These are phyloP conservation scores for Opisthograptis luteolata DNA, from an alignment of 2,888 invertebrate genomes.

Conservation along the genomic window DNA sequence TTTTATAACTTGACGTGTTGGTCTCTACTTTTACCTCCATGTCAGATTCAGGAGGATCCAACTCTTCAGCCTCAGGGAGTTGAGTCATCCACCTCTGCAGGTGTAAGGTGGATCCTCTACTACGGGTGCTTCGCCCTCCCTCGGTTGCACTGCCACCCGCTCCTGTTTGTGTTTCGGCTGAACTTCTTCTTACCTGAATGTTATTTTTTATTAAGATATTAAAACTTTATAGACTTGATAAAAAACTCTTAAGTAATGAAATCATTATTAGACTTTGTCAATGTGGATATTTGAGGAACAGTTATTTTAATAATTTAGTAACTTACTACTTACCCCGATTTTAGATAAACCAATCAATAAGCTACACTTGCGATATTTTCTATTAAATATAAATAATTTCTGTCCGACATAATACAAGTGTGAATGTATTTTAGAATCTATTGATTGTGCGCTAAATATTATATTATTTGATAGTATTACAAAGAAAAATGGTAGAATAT, in stretches of 20 bases:
- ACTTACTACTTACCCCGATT: constrained; percentile 33
- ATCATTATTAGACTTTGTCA: constrained; percentile 13
- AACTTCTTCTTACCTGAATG: constrained; percentile 73
- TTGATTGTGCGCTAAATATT: constrained; percentile 6
- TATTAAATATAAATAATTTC: background rate
- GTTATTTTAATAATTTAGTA: constrained; percentile 10
- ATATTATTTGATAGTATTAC: constrained; percentile 33
- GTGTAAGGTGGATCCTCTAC: constrained; percentile 89
- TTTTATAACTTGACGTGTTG: background rate
- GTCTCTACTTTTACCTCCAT: constrained; percentile 75
- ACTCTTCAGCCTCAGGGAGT: constrained; percentile 85
- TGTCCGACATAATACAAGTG: constrained; percentile 18
- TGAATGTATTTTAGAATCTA: background rate
- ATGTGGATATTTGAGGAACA: constrained; percentile 52
- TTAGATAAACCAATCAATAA: background rate
- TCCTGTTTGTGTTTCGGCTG: constrained; percentile 76
- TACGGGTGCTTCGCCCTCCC: constrained; percentile 77
- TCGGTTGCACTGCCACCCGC: constrained; percentile 69
- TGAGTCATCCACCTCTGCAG: constrained; percentile 93
- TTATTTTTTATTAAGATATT: constrained; percentile 1
- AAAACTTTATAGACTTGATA: no score
- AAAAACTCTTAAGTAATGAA: no score
- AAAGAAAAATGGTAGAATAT: constrained; percentile 78
- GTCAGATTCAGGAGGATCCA: constrained; percentile 81
- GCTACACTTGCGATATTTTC: background rate